These are phyloP conservation scores for Lasioglossum malachurum DNA, from an alignment of 2,888 invertebrate species.

Conservation along the genomic window DNA sequence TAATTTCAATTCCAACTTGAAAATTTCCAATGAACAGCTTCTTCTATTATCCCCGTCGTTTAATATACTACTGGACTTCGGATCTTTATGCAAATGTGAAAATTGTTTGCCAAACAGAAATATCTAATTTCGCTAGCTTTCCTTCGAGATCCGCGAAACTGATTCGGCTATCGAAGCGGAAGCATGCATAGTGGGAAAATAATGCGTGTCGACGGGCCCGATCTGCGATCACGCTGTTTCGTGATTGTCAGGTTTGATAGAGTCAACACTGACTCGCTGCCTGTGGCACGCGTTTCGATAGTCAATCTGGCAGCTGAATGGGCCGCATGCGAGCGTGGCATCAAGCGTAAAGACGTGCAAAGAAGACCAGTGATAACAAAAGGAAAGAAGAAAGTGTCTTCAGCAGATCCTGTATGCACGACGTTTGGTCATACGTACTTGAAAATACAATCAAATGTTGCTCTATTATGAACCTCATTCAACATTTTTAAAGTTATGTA, in stretches of 20 bases:
- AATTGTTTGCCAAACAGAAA: neutral
- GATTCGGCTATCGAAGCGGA: neutral
- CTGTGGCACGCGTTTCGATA: constrained; percentile 5
- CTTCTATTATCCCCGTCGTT: neutral
- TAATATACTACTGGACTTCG: neutral
- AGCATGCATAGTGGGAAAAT: constrained; percentile 52
- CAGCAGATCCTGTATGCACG: neutral
- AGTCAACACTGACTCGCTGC: constrained; percentile 13
- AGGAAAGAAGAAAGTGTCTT: neutral
- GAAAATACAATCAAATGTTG: neutral
- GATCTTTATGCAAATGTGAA: neutral
- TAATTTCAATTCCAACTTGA: neutral
- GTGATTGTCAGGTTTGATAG: constrained; percentile 25
- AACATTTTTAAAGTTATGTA: too few species aligned
- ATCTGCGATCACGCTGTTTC: constrained; percentile 37
- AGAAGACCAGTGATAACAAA: constrained; percentile 8
- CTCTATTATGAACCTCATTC: too few species aligned
- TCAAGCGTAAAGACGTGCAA: constrained; percentile 27
- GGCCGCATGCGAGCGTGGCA: constrained; percentile 3
- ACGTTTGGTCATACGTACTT: neutral
- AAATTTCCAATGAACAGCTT: neutral
- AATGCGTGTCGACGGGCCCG: constrained; percentile 2
- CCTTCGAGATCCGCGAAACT: neutral
- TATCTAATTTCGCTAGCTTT: neutral
- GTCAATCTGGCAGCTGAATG: constrained; percentile 10